phyloP scores from a whole-genome alignment of 37 sponge, comb jelly and placozoan genomes.

The Theonella swinhoei region DNA sequence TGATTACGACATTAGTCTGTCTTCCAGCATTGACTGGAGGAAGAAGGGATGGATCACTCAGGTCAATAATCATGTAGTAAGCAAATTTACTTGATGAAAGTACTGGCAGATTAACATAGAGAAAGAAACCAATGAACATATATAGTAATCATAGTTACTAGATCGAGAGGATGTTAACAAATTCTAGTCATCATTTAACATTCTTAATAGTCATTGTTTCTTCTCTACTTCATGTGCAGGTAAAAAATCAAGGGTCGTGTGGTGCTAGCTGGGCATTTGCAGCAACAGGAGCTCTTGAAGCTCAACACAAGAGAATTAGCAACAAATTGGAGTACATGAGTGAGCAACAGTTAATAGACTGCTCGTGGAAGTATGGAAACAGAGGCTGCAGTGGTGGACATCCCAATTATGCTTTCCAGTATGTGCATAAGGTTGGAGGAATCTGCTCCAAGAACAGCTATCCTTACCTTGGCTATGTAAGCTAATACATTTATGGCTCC shows the following conservation, averaged over 20 bases:
- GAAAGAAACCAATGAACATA: too few species aligned
- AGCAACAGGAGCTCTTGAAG: constrained; percentile 86
- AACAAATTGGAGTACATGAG: constrained; percentile 75
- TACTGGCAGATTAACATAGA: too few species aligned
- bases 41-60: constrained; percentile 62
- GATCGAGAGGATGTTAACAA: background rate
- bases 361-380: constrained; percentile 85
- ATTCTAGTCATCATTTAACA: background rate
- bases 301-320: constrained; percentile 45
- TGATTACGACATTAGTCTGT: background rate
- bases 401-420: constrained; percentile 83
- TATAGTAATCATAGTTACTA: too few species aligned
- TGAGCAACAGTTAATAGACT: constrained; percentile 96
- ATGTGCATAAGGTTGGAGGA: constrained; percentile 64
- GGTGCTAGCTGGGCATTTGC: constrained; percentile 91
- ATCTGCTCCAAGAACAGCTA: constrained; percentile 79
- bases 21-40: constrained; percentile 65
- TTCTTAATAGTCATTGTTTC: background rate
- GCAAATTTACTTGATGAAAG: too few species aligned
- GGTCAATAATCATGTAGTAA: constrained; percentile 17
- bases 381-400: constrained; percentile 88
- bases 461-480: constrained; percentile 79
- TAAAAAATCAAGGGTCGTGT: constrained; percentile 91
- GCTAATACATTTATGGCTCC: background rate
- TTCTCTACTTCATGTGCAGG: constrained; percentile 18